phyloP scores from a whole-genome alignment of 2,888 invertebrate genomes.

The Brenthis ino region DNA sequence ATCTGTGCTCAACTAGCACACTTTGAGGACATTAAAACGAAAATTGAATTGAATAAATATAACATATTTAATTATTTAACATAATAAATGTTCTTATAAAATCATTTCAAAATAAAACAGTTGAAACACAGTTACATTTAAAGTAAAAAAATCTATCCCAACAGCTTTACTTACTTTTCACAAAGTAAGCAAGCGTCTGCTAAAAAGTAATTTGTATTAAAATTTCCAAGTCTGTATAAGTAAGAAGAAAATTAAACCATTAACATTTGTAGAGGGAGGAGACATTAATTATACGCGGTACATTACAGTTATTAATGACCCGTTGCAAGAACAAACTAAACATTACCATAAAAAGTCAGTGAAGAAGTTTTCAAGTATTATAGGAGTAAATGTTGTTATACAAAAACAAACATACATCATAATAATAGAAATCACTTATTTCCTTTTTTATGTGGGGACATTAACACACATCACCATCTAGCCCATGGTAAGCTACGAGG shows the following conservation, averaged over 20 bases:
- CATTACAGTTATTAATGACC: slow-evolving; percentile 14
- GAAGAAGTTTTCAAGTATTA: background rate
- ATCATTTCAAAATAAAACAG: background rate
- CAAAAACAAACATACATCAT: too few species aligned
- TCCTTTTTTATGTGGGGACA: too few species aligned
- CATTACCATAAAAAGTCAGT: background rate
- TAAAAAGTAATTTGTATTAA: background rate
- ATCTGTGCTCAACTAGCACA: too few species aligned
- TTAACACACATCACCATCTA: too few species aligned
- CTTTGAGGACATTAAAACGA: too few species aligned
- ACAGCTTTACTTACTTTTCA: background rate
- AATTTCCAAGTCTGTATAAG: background rate
- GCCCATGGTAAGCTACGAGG: too few species aligned
- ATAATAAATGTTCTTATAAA: too few species aligned
- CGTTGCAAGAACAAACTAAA: slow-evolving; percentile 4
- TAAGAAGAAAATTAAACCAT: slow-evolving; percentile 1
- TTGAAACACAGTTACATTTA: background rate
- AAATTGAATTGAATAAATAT: too few species aligned
- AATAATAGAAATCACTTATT: too few species aligned
- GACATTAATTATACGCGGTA: slow-evolving; percentile 17
- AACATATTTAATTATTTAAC: too few species aligned
- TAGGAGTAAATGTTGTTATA: too few species aligned
- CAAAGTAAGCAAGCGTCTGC: background rate
- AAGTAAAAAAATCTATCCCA: background rate
- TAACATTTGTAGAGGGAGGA: background rate